Percentiles rank a stretch among this genome's conserved stretches.
Conservation (phyloP, 2,113 vertebrate genomes). For the Tychaedon coryphoeus region DNA sequence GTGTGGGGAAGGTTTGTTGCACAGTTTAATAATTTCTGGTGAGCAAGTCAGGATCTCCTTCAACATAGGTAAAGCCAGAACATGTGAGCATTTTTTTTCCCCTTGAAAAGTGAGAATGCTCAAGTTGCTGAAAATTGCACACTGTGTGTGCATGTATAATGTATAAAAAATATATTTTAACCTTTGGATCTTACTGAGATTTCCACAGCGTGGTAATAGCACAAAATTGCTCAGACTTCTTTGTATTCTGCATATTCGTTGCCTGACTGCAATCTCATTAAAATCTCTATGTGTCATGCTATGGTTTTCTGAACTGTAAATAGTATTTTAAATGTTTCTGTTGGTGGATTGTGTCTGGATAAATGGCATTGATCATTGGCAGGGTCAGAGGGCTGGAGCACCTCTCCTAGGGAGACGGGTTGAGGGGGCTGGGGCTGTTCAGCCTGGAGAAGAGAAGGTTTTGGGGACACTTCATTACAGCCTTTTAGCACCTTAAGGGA, state of each 20-base stretch:
- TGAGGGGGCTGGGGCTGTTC: not conserved
- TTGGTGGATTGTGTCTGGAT: not conserved
- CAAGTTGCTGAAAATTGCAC: not conserved
- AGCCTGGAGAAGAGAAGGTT: not conserved
- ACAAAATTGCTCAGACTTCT: not conserved
- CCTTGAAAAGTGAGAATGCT: not conserved
- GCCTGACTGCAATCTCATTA: not conserved
- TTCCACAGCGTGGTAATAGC: not conserved
- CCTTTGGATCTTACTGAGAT: not conserved
- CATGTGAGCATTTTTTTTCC: not conserved
- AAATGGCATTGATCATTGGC: not conserved
- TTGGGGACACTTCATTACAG: not conserved
- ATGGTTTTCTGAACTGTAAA: not conserved
- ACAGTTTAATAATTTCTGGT: not conserved
- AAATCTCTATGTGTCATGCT: not conserved
- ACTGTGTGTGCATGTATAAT: not conserved
- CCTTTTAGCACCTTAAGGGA: not conserved
- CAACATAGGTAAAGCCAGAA: not conserved
- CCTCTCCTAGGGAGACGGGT: not conserved
- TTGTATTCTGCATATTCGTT: not conserved
- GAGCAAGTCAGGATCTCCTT: not conserved
- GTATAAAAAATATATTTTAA: not conserved
- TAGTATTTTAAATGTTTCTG: not conserved
- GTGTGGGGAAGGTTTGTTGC: accelerated
- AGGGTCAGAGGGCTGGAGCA: not conserved